Conservation (phyloP, 1,140 invertebrate genomes). For the Danaus melanippus region DNA sequence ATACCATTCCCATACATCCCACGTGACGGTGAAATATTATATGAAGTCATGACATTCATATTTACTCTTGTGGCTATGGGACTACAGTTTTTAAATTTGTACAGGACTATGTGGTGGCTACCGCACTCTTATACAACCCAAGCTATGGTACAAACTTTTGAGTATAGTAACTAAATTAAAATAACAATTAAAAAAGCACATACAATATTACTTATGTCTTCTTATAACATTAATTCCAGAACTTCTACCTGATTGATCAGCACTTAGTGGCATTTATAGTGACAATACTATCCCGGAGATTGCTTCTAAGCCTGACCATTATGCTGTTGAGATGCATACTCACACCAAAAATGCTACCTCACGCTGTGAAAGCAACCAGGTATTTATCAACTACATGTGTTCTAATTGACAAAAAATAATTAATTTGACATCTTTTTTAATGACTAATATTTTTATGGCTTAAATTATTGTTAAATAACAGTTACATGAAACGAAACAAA, state of each 20-base stretch:
- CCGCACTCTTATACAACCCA: conserved; percentile 91
- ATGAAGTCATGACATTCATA: conserved; percentile 89
- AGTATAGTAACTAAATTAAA: no score
- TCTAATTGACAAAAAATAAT: no score
- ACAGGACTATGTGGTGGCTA: conserved; percentile 97
- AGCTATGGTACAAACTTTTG: conserved; percentile 82
- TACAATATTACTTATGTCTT: not conserved
- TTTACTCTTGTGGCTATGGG: conserved; percentile 82
- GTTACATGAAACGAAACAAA: no score
- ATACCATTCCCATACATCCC: conserved; percentile 89
- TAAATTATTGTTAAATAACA: no score
- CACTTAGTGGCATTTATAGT: conserved; percentile 88
- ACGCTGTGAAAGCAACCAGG: conserved; percentile 59
- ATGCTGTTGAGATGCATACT: conserved; percentile 34
- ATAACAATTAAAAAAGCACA: not conserved
- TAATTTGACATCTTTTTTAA: no score
- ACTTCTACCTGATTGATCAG: conserved; percentile 94
- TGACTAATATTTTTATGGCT: no score
- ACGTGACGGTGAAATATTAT: conserved; percentile 85
- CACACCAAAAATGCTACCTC: conserved; percentile 49
- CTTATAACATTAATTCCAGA: conserved; percentile 77
- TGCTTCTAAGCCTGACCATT: conserved; percentile 76
- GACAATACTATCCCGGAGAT: conserved; percentile 82
- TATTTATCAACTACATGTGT: conserved; percentile 18
- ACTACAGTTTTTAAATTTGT: conserved; percentile 94